These are phyloP conservation scores for Etheostoma cragini DNA, from an alignment of 2,113 vertebrate genomes.

Conservation along the genomic window DNA sequence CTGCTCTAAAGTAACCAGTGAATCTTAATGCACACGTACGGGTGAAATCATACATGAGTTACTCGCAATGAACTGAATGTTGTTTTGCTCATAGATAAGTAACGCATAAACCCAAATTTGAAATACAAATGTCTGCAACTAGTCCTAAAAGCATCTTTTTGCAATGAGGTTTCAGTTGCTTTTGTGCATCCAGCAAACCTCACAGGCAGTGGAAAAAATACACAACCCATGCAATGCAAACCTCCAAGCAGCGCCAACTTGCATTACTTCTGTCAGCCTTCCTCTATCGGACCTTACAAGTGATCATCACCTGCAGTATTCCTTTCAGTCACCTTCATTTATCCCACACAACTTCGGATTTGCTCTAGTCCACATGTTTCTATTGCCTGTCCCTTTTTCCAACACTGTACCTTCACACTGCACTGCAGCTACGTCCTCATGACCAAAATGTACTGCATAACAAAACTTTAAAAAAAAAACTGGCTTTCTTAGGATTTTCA, in stretches of 20 bases:
- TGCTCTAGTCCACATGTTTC: conserved; percentile 28
- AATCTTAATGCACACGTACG: conserved; percentile 28
- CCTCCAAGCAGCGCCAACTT: conserved; percentile 26
- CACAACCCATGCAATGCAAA: conserved; percentile 22
- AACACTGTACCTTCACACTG: conserved; percentile 28
- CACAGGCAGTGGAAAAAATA: background rate
- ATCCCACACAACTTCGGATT: conserved; percentile 9
- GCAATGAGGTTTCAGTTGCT: background rate
- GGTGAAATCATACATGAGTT: conserved; percentile 9
- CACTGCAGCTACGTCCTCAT: conserved; percentile 12
- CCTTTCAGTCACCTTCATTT: conserved; percentile 39
- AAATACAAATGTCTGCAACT: conserved; percentile 29
- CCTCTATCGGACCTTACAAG: conserved; percentile 22
- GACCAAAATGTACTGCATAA: conserved; percentile 21
- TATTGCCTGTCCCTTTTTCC: conserved; percentile 12
- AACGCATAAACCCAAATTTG: conserved; percentile 4
- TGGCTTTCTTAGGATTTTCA: conserved; percentile 46
- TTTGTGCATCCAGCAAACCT: background rate
- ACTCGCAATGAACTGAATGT: conserved; percentile 5
- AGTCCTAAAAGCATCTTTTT: conserved; percentile 19
- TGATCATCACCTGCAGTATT: conserved; percentile 32
- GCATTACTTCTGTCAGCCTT: conserved; percentile 19
- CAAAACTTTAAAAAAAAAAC: background rate
- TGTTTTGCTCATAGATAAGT: conserved; percentile 13
- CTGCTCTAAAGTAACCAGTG: conserved; percentile 55